Evolutionary conservation across 1,140 invertebrate species (phyloP).

Genomic region (Globodera ellingtonae): DNA sequence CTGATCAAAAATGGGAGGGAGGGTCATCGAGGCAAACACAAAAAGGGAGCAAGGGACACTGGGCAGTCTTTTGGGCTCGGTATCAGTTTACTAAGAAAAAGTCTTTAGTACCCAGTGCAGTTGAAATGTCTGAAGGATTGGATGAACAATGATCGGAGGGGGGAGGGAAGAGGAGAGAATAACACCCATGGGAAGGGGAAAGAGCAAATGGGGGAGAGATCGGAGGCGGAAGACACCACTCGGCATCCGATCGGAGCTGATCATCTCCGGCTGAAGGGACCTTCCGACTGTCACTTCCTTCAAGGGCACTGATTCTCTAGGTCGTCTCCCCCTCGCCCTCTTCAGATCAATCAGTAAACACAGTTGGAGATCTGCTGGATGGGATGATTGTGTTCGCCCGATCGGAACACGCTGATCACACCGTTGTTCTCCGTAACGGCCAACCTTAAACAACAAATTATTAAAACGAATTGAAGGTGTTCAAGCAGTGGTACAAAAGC

Average conservation of each 20-base stretch:
- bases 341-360: constrained; percentile 13
- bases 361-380: constrained; percentile 33
- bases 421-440: constrained; percentile 27
- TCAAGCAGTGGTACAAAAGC: background rate
- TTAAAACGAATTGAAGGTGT: background rate
- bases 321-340: background rate
- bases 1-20: background rate
- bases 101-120: background rate
- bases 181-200: background rate
- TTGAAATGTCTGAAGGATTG: background rate
- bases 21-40: background rate
- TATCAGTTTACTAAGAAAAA: background rate
- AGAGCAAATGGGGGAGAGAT: background rate
- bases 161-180: background rate
- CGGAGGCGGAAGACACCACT: background rate
- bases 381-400: constrained; percentile 28
- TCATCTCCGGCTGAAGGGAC: background rate
- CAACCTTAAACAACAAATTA: constrained; percentile 8
- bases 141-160: background rate
- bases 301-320: background rate
- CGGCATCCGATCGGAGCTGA: background rate
- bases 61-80: background rate
- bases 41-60: background rate
- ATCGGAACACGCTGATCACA: constrained; percentile 23
- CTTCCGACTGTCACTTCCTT: background rate